Evolutionary conservation across 37 sponge, comb jelly and placozoan species (phyloP).

Genomic region (Chondrosia reniformis): DNA sequence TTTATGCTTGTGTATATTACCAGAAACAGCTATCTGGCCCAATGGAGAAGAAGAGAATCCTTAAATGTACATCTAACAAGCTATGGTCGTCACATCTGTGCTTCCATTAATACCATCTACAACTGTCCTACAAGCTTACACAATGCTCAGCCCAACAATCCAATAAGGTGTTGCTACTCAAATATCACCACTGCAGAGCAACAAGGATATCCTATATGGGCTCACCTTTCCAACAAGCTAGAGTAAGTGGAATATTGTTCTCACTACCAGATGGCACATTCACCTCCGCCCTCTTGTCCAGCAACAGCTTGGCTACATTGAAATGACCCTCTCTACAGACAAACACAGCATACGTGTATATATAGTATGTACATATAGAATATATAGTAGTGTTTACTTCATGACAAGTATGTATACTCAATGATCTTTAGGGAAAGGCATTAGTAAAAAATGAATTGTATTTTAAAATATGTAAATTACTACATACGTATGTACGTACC

Average conservation of each 20-base stretch:
- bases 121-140: too few species aligned
- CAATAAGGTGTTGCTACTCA: neutral
- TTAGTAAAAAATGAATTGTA: too few species aligned
- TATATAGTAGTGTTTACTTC: neutral
- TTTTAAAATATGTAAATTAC: too few species aligned
- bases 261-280: conserved; percentile 94
- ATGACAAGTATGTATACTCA: neutral
- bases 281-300: conserved; percentile 78
- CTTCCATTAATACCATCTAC: too few species aligned
- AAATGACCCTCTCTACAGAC: conserved; percentile 82
- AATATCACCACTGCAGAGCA: neutral
- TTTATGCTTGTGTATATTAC: too few species aligned
- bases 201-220: neutral
- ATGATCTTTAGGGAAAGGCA: too few species aligned
- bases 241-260: conserved; percentile 95
- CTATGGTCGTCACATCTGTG: too few species aligned
- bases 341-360: neutral
- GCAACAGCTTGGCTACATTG: conserved; percentile 78
- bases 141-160: neutral
- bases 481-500: neutral
- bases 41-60: too few species aligned
- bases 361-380: neutral
- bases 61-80: too few species aligned
- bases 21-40: too few species aligned
- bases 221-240: conserved; percentile 96